Conservation (phyloP, 2,888 invertebrate genomes). For the Cataglyphis rosenhaueri region DNA sequence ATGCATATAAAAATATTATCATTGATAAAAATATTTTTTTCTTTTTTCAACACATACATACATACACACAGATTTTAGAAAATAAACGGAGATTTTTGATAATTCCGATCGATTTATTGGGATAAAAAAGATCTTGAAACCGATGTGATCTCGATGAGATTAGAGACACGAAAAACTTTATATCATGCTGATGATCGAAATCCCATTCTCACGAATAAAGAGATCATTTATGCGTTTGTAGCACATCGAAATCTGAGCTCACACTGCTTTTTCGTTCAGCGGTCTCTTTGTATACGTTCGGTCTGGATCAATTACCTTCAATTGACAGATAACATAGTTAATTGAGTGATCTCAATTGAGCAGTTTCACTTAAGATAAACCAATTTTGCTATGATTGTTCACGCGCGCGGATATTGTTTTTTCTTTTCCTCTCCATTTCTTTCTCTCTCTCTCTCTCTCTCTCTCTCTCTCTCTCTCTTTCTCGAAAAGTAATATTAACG, state of each 20-base stretch:
- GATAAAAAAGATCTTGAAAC: neutral
- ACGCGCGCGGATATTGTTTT: slow-evolving; percentile 1
- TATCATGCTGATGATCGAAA: neutral
- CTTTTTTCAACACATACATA: neutral
- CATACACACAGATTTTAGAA: neutral
- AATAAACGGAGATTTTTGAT: neutral
- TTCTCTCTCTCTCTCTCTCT: slow-evolving; percentile 15
- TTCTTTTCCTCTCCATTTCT: neutral
- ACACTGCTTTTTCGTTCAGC: neutral
- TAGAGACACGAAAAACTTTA: neutral
- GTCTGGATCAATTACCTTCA: slow-evolving; percentile 68
- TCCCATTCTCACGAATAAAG: neutral
- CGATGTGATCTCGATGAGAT: neutral
- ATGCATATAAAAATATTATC: neutral
- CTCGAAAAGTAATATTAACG: neutral
- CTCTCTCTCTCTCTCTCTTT: slow-evolving; percentile 11
- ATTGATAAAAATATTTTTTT: neutral
- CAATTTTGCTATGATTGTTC: slow-evolving; percentile 75
- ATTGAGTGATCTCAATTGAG: slow-evolving; percentile 80
- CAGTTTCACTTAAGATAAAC: slow-evolving; percentile 73
- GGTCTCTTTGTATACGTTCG: slow-evolving; percentile 7
- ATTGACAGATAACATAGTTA: slow-evolving; percentile 72
- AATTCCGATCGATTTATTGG: neutral
- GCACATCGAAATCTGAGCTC: slow-evolving; percentile 3
- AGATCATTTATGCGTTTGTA: slow-evolving; percentile 3